phyloP scores from a whole-genome alignment of 2,797 vertebrate species.

The Cirrhinus mrigala region DNA sequence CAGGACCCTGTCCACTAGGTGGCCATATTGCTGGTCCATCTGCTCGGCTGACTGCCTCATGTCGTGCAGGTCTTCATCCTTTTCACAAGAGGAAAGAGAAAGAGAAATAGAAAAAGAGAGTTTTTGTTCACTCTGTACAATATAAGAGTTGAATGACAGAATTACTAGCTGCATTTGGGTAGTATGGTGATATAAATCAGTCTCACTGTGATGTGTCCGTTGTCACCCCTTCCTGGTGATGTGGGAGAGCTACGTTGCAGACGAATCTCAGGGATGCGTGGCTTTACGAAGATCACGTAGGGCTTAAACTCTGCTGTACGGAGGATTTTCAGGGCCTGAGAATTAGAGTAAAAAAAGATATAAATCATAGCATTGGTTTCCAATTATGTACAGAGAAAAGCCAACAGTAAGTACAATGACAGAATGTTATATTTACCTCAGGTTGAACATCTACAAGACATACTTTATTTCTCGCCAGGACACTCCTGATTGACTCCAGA shows the following conservation, averaged over 20 bases:
- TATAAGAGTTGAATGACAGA: neutral
- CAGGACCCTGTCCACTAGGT: conserved; percentile 87
- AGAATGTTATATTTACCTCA: conserved; percentile 80
- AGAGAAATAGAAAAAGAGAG: neutral
- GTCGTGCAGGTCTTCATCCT: conserved; percentile 90
- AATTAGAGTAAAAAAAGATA: neutral
- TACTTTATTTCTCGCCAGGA: conserved; percentile 88
- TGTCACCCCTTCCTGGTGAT: conserved; percentile 77
- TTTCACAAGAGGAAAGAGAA: conserved; percentile 27
- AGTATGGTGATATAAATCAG: neutral
- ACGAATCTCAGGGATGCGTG: conserved; percentile 78
- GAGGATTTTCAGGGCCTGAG: conserved; percentile 87
- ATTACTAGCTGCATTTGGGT: neutral
- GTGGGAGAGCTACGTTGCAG: conserved; percentile 68
- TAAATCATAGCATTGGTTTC: neutral
- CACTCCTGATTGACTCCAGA: conserved; percentile 87
- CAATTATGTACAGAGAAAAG: neutral
- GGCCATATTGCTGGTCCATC: conserved; percentile 87
- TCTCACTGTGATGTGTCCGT: conserved; percentile 73
- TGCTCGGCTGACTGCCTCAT: conserved; percentile 86
- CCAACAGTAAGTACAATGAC: neutral
- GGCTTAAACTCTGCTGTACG: conserved; percentile 90
- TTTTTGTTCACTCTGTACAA: neutral
- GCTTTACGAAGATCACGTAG: conserved; percentile 89
- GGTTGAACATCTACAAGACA: conserved; percentile 94